These are phyloP conservation scores for Heterodera schachtii DNA, from an alignment of 1,140 invertebrate genomes.

Conservation along the genomic window DNA sequence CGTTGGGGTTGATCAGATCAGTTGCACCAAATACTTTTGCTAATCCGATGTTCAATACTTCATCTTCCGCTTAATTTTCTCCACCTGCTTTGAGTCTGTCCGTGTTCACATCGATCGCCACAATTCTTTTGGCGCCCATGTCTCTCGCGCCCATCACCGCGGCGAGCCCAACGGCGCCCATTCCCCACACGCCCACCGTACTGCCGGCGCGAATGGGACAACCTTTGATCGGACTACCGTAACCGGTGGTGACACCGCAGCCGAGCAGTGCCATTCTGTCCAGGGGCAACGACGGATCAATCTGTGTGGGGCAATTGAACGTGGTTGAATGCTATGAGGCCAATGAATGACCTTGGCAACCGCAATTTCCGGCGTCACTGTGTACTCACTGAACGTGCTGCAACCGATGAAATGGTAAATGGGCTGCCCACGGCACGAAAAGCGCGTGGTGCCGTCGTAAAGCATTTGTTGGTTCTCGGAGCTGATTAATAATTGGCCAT, in stretches of 20 bases:
- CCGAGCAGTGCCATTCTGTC: conserved; percentile 92
- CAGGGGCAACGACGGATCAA: conserved; percentile 74
- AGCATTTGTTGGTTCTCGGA: conserved; percentile 66
- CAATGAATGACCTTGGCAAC: conserved; percentile 74
- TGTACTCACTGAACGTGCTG: conserved; percentile 95
- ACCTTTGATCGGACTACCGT: conserved; percentile 86
- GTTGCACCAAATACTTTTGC: conserved; percentile 70
- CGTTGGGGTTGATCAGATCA: conserved; percentile 68
- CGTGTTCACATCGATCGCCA: conserved; percentile 89
- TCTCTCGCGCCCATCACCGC: conserved; percentile 83
- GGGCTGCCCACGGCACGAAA: conserved; percentile 85
- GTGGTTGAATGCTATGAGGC: background rate
- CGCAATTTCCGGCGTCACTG: conserved; percentile 92
- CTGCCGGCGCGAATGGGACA: conserved; percentile 78
- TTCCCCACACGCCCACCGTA: conserved; percentile 77
- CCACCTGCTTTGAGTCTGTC: conserved; percentile 72
- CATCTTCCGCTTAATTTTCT: no score
- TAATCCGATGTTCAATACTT: conserved; percentile 20
- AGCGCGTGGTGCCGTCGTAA: conserved; percentile 75
- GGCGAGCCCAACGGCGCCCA: conserved; percentile 92
- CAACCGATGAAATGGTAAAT: conserved; percentile 98
- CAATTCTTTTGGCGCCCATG: conserved; percentile 84
- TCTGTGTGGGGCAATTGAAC: conserved; percentile 35
- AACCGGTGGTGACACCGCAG: conserved; percentile 78
- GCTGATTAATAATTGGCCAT: no score